phyloP scores from a whole-genome alignment of 1,140 invertebrate species.

The Anoplolepis gracilipes region DNA sequence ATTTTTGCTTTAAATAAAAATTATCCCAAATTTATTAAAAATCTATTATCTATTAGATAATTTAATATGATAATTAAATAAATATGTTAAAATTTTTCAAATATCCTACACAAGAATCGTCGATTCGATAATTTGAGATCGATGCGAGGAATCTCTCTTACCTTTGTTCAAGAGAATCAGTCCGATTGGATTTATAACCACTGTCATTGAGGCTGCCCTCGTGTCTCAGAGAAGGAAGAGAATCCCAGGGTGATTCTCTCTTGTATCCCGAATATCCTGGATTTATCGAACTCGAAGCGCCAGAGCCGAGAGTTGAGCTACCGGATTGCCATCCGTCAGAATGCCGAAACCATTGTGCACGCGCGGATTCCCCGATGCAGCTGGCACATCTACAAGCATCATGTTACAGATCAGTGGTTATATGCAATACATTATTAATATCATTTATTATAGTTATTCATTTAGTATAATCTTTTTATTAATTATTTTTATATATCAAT shows the following conservation, averaged over 20 bases:
- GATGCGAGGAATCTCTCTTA: constrained; percentile 77
- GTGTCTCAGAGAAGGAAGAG: constrained; percentile 92
- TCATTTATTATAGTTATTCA: neutral
- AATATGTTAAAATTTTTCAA: neutral
- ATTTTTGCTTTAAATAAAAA: constrained; percentile 3
- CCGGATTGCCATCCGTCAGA: constrained; percentile 95
- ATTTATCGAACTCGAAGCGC: constrained; percentile 83
- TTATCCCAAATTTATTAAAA: neutral
- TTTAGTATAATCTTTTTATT: neutral
- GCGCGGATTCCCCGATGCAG: constrained; percentile 93
- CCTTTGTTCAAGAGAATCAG: constrained; percentile 94
- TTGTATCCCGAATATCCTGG: constrained; percentile 86
- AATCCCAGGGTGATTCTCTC: constrained; percentile 93
- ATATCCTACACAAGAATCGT: neutral
- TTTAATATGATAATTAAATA: too few relatives aligned
- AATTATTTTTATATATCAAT: neutral
- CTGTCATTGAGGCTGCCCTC: constrained; percentile 94
- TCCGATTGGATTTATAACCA: constrained; percentile 93
- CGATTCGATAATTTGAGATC: neutral
- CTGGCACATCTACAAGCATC: constrained; percentile 90
- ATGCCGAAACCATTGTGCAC: constrained; percentile 94
- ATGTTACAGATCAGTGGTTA: constrained; percentile 2
- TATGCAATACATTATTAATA: neutral
- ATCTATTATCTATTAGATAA: neutral
- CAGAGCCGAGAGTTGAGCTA: constrained; percentile 89